Evolutionary conservation across 2,797 vertebrate species (phyloP).

Genomic region (Todus mexicanus): DNA sequence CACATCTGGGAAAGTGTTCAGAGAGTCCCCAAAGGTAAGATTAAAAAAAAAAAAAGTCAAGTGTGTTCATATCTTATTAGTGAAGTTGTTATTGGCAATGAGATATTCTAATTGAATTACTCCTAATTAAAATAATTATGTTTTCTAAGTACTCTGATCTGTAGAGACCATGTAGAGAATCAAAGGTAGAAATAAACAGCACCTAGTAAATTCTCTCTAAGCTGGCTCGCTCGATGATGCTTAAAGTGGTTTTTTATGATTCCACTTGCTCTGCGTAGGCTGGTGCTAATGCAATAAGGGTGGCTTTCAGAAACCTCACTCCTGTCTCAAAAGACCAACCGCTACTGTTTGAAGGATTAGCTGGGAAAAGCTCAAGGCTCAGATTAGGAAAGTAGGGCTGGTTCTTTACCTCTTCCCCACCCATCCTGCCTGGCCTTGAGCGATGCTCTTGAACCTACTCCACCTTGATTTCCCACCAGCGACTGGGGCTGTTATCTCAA

Average conservation of each 20-base stretch:
- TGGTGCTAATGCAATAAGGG: background rate
- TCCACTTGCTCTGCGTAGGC: background rate
- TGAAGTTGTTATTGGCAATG: slow-evolving; percentile 63
- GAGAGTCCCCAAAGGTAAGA: slow-evolving; percentile 55
- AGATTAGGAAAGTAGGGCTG: background rate
- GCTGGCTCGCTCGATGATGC: slow-evolving; percentile 17
- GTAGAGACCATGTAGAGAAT: slow-evolving; percentile 56
- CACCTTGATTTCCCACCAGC: background rate
- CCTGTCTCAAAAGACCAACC: background rate
- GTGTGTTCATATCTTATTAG: slow-evolving; percentile 67
- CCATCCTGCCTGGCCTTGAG: background rate
- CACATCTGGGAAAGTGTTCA: slow-evolving; percentile 26
- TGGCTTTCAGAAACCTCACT: background rate
- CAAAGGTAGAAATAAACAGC: slow-evolving; percentile 61
- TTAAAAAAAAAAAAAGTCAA: slow-evolving; percentile 17
- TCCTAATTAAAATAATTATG: slow-evolving; percentile 71
- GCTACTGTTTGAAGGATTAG: background rate
- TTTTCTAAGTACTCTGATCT: slow-evolving; percentile 67
- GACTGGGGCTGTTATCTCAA: background rate
- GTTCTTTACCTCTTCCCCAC: background rate
- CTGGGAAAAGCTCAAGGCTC: background rate
- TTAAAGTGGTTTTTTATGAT: background rate
- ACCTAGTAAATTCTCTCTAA: slow-evolving; percentile 47
- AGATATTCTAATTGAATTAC: slow-evolving; percentile 69
- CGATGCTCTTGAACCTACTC: background rate